These are phyloP conservation scores for Apis dorsata DNA, from an alignment of 1,140 invertebrate species.

Conservation along the genomic window DNA sequence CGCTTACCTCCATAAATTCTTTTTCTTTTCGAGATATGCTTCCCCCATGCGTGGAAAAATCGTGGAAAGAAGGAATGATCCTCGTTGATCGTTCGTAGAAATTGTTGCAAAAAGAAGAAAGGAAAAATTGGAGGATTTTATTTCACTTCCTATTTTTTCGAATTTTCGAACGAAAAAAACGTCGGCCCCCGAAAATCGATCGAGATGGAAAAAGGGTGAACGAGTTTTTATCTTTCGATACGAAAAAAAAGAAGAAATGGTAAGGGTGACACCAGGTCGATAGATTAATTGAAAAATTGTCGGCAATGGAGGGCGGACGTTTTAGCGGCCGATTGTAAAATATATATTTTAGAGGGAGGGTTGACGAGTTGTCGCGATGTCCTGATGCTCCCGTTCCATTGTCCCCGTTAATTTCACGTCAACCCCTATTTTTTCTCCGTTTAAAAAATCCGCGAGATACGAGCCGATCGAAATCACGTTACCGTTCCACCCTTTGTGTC, in stretches of 20 bases:
- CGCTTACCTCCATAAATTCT: not conserved
- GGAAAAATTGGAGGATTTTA: no score
- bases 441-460: not conserved
- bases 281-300: conserved; percentile 46
- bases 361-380: conserved; percentile 4
- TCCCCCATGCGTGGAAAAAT: no score
- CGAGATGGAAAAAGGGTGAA: not conserved
- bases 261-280: conserved; percentile 6
- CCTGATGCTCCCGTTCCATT: not conserved
- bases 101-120: no score
- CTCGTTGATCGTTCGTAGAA: no score
- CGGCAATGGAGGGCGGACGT: not conserved
- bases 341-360: conserved; percentile 20
- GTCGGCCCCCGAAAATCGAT: not conserved
- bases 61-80: no score
- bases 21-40: not conserved
- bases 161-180: no score
- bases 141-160: no score
- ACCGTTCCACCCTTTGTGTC: no score
- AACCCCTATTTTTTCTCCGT: not conserved
- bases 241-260: not conserved
- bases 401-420: conserved; percentile 19
- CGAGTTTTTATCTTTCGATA: conserved; percentile 3
- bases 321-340: conserved; percentile 21
- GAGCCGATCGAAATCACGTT: not conserved